Evolutionary conservation across 2,113 vertebrate species (phyloP), one percentile per base, ranked within the genome.

Genomic region (Tringa solitaria): DNA sequence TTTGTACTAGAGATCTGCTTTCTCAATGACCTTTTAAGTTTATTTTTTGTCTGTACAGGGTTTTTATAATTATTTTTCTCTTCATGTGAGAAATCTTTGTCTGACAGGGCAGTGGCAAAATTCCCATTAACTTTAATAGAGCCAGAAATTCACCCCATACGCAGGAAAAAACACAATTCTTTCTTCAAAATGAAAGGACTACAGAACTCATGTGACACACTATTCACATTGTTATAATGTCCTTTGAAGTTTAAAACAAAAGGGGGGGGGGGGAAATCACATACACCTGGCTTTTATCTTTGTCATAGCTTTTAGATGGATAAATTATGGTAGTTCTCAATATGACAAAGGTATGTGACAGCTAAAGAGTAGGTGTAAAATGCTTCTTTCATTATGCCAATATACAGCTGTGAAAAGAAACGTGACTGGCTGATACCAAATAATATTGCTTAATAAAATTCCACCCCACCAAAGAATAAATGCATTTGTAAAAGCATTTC

Each of bases 221-320:
- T 88, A 64, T 80, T 86, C 96, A 50, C 54, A 90, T 77, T 95
- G 85, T 96, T 84, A 74, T 15, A 63, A 59, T 8, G 33, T 18
- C 59, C 79, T 96, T 95, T 96, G 85, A 96, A 96, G 78, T 75
- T 61, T 45, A 64, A 83, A 46, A 43, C 76, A 73, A 57, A 88
- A 75, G 10, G n/a, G 33, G 19, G 45, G 48, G 46, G 26, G 10
- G 48, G 48, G 37, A 23, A 12, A 77, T 73, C 69, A 37, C 72
- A 74, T 70, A 95, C 90, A 96, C 93, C 92, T 95, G 92, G 75
- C 85, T 86, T 80, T 96, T 95, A 93, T 86, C 72, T 91, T 64
- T 95, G 63, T 54, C 75, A 54, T 74, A 63, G 67, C 70, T 91
- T 74, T 70, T 85, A 50, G 81, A 90, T 90, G 67, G 87, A 68